Base-by-base conservation (phyloP, 2,113 vertebrate genomes). In the Gobio gobio region DNA sequence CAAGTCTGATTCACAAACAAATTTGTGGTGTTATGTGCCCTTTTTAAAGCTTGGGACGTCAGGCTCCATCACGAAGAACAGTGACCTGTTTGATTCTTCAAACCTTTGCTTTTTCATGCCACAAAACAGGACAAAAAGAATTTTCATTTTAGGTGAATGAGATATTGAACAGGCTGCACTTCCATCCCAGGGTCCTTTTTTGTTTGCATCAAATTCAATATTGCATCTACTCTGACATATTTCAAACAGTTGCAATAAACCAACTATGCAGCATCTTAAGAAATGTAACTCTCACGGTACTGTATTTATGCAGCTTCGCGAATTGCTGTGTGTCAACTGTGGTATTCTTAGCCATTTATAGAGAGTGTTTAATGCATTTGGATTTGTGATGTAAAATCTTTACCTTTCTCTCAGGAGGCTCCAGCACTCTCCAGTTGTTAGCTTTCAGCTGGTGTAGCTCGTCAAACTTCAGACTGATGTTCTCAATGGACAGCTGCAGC, bases 391-490 rank as follows among this genome's bases (percentile, higher is more conserved):
- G n/a, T 97, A 43, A 43, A 72, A 43, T 72, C 10, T 43, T 10
- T 72, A 99, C 98, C 97, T 98, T 98, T 94, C 96, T 97, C 93
- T 98, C 97, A 88, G 96, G 96, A 83, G 94, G 95, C 91, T 99
- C 98, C 94, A 97, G 93, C 87, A 96, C 95, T 95, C 96, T 98
- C 98, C 98, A 99, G 95, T 95, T 96, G 95, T 99, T 99, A 93
- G 97, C 97, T 92, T 98, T 96, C 91, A 99, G 96, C 93, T 99
- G 98, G 95, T 99, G 97, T 88, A 99, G 97, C 96, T 99, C 98
- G 93, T 99, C 98, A 94, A 99, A 99, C 95, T 99, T 99, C 92
- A 99, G 96, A 95, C 98, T 99, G 94, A 99, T 98, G 90, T 99
- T 99, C 94, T 99, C 98, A 83, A 99, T 99, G 70, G 98, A 99